phyloP scores from a whole-genome alignment of 2,113 vertebrate genomes.

The Platanista minor region DNA sequence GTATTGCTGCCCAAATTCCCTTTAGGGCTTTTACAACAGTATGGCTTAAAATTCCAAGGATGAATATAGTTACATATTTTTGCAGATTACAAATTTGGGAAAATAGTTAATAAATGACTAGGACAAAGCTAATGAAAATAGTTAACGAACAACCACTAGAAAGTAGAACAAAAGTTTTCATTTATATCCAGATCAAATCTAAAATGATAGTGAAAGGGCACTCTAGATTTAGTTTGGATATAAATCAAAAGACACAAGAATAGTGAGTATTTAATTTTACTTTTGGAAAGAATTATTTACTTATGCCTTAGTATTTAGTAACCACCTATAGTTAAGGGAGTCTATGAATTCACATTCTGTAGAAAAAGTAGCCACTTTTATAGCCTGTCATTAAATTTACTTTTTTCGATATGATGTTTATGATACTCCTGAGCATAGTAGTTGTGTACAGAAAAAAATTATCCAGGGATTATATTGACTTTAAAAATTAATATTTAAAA shows the following conservation, averaged over 20 bases:
- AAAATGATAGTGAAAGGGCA: not conserved
- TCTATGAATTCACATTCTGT: not conserved
- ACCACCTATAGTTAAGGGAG: not conserved
- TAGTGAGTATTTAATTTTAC: not conserved
- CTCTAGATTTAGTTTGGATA: not conserved
- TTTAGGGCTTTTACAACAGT: not conserved
- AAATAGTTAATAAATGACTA: constrained; percentile 40
- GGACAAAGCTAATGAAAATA: constrained; percentile 13
- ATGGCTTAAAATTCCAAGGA: constrained; percentile 18
- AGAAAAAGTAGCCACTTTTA: not conserved
- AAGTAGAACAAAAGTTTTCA: not conserved
- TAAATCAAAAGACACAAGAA: not conserved
- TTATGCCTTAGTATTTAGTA: not conserved
- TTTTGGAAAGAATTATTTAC: not conserved
- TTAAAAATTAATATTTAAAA: constrained; percentile 6
- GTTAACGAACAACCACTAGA: not conserved
- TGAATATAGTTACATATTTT: constrained; percentile 36
- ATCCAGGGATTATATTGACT: not conserved
- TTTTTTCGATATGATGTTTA: not conserved
- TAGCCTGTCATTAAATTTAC: not conserved
- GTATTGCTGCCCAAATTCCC: not conserved
- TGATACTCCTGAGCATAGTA: not conserved
- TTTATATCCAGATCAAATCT: not conserved
- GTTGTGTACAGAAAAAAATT: not conserved
- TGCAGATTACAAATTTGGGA: not conserved